These are phyloP conservation scores for Ispidina picta DNA, from an alignment of 2,797 vertebrate genomes.

Conservation along the genomic window DNA sequence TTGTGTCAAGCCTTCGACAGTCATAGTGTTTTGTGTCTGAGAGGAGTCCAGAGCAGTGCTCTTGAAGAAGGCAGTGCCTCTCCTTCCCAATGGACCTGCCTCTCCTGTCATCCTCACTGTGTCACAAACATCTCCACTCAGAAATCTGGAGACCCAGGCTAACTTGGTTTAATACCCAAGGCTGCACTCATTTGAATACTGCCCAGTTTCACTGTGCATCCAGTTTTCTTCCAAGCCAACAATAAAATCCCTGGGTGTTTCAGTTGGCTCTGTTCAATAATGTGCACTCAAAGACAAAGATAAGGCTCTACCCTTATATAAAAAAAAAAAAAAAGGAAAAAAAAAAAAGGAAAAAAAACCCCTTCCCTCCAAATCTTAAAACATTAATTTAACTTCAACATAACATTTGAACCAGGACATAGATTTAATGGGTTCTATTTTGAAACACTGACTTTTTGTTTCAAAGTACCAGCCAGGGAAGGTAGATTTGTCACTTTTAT, in stretches of 20 bases:
- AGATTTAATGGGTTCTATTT: background rate
- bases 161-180: background rate
- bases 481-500: background rate
- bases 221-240: background rate
- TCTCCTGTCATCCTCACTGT: background rate
- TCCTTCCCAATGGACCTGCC: background rate
- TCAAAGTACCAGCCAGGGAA: background rate
- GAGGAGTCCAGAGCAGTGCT: background rate
- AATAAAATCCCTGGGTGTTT: background rate
- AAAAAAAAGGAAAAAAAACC: background rate
- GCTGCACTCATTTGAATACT: background rate
- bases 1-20: background rate
- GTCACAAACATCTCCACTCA: background rate
- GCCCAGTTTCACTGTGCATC: background rate
- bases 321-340: background rate
- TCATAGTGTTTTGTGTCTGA: background rate
- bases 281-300: background rate
- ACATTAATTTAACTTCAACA: background rate
- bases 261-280: background rate
- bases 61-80: background rate
- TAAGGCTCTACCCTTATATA: background rate
- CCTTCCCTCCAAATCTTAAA: background rate
- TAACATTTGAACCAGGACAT: background rate
- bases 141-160: background rate
- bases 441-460: constrained; percentile 37